Evolutionary conservation across 1,140 invertebrate genomes (phyloP), one percentile per base, ranked within the genome.

Genomic region (Arctopsyche grandis): DNA sequence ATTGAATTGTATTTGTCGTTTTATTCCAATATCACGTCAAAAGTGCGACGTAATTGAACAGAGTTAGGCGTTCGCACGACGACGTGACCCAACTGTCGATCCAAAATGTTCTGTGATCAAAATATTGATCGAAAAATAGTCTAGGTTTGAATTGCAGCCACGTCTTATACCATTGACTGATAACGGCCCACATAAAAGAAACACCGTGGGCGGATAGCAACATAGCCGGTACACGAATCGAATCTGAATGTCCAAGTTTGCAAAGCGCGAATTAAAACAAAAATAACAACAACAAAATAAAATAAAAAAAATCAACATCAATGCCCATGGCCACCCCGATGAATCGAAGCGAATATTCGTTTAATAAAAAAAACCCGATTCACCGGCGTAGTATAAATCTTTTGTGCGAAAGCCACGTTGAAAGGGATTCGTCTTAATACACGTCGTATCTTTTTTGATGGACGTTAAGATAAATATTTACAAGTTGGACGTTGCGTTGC

Each of bases 111-210:
- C 56, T 60, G 9, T 60, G 56, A 60, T 60, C 56, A 21, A 60
- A 60, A 60, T 60, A 21, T 21, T 21, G 56, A 60, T 60, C 56
- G 56, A 10, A 60, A 60, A 60, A 60, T 60, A 60, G 56, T 14
- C 48, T 1, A 60, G 7, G 16, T 66, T 66, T 10, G 24, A 71
- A 46, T 71, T 71, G 38, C 24, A 46, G 44, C 44, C 69, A 46
- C 69, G 69, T 71, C 29, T n/a, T 10, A 16, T 9, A 21, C 9
- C 19, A 69, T 69, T 38, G 66, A 38, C 26, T 71, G 69, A 71
- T 71, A 71, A 71, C 69, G 38, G 69, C 38, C 69, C 69, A 71
- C 44, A 71, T 71, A 10, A 71, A 71, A 71, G 69, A 71, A 24
- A 24, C 12, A 19, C 43, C 69, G 38, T 48, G 38, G 69, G 69